phyloP scores from a whole-genome alignment of 2,113 vertebrate species.

The Ptyas mucosa region DNA sequence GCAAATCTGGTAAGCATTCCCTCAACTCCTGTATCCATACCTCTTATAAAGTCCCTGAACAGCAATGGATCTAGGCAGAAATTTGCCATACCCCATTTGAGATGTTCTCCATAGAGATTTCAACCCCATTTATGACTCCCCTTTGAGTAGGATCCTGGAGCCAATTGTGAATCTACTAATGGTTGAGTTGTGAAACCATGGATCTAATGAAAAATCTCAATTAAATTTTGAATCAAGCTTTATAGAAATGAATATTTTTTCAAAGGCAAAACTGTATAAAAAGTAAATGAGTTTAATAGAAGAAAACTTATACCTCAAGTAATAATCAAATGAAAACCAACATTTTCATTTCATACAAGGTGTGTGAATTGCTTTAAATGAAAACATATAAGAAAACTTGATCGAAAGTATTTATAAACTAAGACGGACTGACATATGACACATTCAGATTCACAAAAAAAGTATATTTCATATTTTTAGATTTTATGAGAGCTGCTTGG shows the following conservation, averaged over 20 bases:
- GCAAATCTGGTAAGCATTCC: neutral
- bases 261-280: constrained; percentile 19
- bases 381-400: constrained; percentile 37
- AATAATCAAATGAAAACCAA: constrained; percentile 36
- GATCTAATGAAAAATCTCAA: neutral
- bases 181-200: neutral
- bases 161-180: neutral
- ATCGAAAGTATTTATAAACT: constrained; percentile 48
- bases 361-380: constrained; percentile 45
- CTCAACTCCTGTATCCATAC: neutral
- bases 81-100: neutral
- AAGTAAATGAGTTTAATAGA: constrained; percentile 15
- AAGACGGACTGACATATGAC: neutral
- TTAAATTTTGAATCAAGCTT: neutral
- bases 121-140: neutral
- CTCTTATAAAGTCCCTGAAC: neutral
- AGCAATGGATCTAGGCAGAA: neutral
- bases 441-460: constrained; percentile 33
- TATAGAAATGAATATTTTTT: constrained; percentile 19
- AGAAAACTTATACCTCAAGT: neutral
- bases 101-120: neutral
- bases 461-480: constrained; percentile 33
- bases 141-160: neutral
- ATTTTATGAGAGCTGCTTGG: constrained; percentile 8
- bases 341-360: constrained; percentile 23